Percentiles rank a stretch among this genome's conserved stretches.
phyloP scores from a whole-genome alignment of 1,140 invertebrate genomes.

The Solenopsis invicta region DNA sequence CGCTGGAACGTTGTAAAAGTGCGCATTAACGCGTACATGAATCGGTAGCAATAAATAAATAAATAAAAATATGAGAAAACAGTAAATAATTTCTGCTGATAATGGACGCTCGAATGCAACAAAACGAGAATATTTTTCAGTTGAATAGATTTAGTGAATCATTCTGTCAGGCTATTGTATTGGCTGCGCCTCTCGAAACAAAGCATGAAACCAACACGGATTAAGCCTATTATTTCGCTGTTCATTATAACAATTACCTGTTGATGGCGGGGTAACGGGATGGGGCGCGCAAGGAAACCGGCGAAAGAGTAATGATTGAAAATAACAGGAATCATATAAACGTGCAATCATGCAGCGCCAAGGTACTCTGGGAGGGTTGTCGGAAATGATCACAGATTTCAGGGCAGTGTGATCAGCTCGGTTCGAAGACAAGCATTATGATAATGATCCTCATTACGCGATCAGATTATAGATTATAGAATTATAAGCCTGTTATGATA shows the following conservation, averaged over 20 bases:
- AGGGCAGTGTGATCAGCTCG: slow-evolving; percentile 77
- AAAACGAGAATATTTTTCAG: slow-evolving; percentile 27
- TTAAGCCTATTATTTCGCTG: slow-evolving; percentile 76
- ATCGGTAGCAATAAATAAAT: slow-evolving; percentile 8
- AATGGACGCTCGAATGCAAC: background rate
- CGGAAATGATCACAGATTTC: slow-evolving; percentile 80
- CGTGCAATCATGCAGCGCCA: slow-evolving; percentile 80
- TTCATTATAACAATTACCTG: slow-evolving; percentile 80
- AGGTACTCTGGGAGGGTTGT: slow-evolving; percentile 61
- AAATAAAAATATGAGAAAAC: background rate
- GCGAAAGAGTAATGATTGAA: slow-evolving; percentile 83
- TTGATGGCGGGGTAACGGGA: slow-evolving; percentile 64
- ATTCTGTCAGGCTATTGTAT: slow-evolving; percentile 41
- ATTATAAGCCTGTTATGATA: slow-evolving; percentile 82
- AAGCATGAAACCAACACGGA: slow-evolving; percentile 69
- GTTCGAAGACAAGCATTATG: slow-evolving; percentile 84
- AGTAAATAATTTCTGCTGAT: slow-evolving; percentile 10
- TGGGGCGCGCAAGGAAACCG: slow-evolving; percentile 50
- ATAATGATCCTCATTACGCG: slow-evolving; percentile 83
- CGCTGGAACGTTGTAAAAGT: background rate
- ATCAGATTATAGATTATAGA: slow-evolving; percentile 84
- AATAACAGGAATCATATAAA: slow-evolving; percentile 86
- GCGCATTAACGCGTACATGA: background rate
- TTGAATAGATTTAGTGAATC: slow-evolving; percentile 57
- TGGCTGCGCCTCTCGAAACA: slow-evolving; percentile 70